phyloP scores from a whole-genome alignment of 2,888 invertebrate species.

The Caenorhabditis virilis region DNA sequence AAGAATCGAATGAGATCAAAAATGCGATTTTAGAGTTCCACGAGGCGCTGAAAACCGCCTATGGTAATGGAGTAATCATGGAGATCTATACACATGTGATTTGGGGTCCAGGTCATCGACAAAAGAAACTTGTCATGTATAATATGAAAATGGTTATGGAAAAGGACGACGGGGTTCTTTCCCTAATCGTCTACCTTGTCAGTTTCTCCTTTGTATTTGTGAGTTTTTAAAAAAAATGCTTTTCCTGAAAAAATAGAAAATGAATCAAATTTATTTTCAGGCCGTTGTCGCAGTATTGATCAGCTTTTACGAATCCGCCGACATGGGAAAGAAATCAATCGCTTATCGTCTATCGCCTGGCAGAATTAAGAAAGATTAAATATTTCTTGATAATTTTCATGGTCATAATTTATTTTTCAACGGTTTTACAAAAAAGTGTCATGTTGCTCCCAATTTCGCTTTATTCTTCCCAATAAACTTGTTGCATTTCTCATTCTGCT shows the following conservation, averaged over 20 bases:
- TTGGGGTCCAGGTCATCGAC: too few species aligned
- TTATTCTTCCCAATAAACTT: too few species aligned
- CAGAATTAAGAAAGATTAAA: constrained; percentile 19
- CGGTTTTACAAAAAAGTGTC: neutral
- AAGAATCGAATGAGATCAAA: neutral
- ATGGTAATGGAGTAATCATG: neutral
- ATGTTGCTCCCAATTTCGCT: too few species aligned
- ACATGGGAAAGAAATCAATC: constrained; percentile 27
- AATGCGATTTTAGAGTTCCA: neutral
- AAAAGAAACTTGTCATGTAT: neutral
- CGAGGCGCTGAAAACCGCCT: neutral
- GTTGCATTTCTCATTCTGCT: neutral
- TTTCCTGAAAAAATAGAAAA: neutral
- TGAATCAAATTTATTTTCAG: constrained; percentile 4
- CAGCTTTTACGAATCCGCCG: constrained; percentile 10
- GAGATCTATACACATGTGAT: neutral
- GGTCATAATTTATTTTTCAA: too few species aligned
- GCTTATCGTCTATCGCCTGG: constrained; percentile 13
- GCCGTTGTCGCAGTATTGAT: constrained; percentile 6
- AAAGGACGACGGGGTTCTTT: constrained; percentile 5
- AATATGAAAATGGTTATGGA: neutral
- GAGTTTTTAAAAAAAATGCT: neutral
- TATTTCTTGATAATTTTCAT: too few species aligned
- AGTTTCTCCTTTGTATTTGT: constrained; percentile 10
- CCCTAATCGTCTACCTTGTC: constrained; percentile 3